Conservation (phyloP, 1,140 invertebrate species). For the Nilaparvata lugens region DNA sequence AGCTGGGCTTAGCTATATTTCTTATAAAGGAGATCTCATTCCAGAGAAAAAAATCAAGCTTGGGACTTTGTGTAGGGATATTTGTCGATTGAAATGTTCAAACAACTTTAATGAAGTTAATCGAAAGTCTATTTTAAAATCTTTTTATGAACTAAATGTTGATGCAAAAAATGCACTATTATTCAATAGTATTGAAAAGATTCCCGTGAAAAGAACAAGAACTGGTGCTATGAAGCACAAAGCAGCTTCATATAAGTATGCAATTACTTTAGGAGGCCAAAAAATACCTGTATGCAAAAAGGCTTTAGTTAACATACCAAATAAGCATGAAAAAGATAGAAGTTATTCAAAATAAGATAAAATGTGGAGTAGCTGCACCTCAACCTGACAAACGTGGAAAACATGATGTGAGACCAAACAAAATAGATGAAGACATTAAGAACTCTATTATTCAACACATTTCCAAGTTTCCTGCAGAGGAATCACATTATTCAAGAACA, state of each 20-base stretch:
- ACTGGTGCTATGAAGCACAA: slow-evolving; percentile 5
- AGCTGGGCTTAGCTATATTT: too few species aligned
- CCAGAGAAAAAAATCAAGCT: too few species aligned
- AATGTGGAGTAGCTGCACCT: slow-evolving; percentile 1
- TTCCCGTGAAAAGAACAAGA: neutral
- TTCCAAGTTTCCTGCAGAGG: neutral
- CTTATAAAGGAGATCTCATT: too few species aligned
- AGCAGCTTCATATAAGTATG: slow-evolving; percentile 7
- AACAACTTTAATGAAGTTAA: neutral
- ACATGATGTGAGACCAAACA: slow-evolving; percentile 7
- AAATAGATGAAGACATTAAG: slow-evolving; percentile 3
- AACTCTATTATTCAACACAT: slow-evolving; percentile 3
- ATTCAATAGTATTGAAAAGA: neutral
- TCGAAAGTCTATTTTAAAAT: neutral
- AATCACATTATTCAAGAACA: slow-evolving; percentile 11
- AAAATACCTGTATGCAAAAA: slow-evolving; percentile 14
- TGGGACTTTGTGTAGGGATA: neutral
- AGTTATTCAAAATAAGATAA: neutral
- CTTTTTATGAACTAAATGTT: neutral
- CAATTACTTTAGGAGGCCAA: neutral
- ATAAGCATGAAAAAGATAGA: slow-evolving; percentile 13
- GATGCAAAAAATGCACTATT: slow-evolving; percentile 1
- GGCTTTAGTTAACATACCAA: slow-evolving; percentile 23
- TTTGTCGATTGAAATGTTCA: slow-evolving; percentile 2
- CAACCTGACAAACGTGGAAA: slow-evolving; percentile 9